Base-by-base conservation (phyloP, 2,888 invertebrate genomes). In the Griposia aprilina region DNA sequence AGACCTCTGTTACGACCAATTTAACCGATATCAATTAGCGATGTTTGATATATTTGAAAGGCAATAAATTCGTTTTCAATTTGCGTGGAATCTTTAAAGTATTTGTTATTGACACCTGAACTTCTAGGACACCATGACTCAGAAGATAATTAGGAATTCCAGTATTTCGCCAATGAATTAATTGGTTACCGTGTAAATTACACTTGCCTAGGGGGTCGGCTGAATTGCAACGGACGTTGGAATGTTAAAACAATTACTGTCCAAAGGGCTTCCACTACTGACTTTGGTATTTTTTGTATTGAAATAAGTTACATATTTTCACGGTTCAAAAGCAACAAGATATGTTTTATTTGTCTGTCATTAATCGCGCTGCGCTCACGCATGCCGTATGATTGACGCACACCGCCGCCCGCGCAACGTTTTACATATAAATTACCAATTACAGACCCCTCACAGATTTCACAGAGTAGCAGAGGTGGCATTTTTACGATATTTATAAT, bases 341-440 rank as follows among this genome's bases (percentile, higher is more conserved):
- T 79, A 83, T 85, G 84, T 80, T 88, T 89, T 89, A 90, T 91
- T 90, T 90, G 90, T 89, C 78, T 86, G 87, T 85, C 84, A 87
- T 88, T 82, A 86, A 83, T 79, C 74, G 79, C 81, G 80, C 63
- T 74, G 81, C 84, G 83, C 86, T 82, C 85, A 81, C 86, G 85
- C 81, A 83, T 83, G 75, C 73, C 10, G 89, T 87, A 92, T 94
- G 95, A 94, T 93, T 93, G 95, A 95, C 94, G 93, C 86, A 71
- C 82, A 78, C 88, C 90, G 91, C 91, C 94, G 93, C 93, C 92
- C 92, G 93, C 93, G 91, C 92, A 90, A 81, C 92, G 93, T 93
- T 96, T 96, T 96, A 96, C 96, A 96, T 96, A 95, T 95, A 96
- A 96, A 96, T 96, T 94, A 96, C 94, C 94, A 94, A 95, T 95